Percentiles rank a stretch among this genome's conserved stretches.
Evolutionary conservation across 1,140 invertebrate genomes (phyloP).

Genomic region (Neuroterus valhalla): DNA sequence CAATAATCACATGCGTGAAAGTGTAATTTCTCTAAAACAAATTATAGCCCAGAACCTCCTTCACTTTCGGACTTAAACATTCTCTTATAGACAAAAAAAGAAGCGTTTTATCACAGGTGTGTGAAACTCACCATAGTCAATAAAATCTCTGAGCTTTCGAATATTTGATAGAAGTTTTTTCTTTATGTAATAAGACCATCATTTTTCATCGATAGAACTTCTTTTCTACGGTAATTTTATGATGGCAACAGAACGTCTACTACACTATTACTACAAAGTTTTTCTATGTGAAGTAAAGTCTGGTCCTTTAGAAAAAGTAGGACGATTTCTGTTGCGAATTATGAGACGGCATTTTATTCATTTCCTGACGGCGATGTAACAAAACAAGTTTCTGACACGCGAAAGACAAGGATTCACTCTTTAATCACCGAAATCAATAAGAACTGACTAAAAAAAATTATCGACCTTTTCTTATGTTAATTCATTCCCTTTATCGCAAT

Average conservation of each 20-base stretch:
- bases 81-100: constrained; percentile 9
- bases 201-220: background rate
- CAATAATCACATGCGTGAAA: constrained; percentile 27
- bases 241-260: background rate
- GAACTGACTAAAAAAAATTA: background rate
- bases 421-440: background rate
- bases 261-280: background rate
- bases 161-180: background rate
- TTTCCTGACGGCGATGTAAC: background rate
- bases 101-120: constrained; percentile 9
- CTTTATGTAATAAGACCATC: background rate
- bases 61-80: constrained; percentile 34
- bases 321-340: constrained; percentile 8
- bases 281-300: background rate
- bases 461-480: constrained; percentile 3
- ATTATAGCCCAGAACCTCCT: constrained; percentile 55
- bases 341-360: constrained; percentile 9
- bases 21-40: constrained; percentile 24
- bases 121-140: background rate
- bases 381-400: constrained; percentile 2
- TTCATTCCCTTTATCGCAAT: background rate
- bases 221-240: background rate
- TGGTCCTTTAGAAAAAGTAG: constrained; percentile 1
- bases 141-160: background rate
- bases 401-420: background rate